A percentile compares a stretch with the other conserved stretches of the same genome.
phyloP scores from a whole-genome alignment of 1,140 invertebrate species.

The Tribolium madens region DNA sequence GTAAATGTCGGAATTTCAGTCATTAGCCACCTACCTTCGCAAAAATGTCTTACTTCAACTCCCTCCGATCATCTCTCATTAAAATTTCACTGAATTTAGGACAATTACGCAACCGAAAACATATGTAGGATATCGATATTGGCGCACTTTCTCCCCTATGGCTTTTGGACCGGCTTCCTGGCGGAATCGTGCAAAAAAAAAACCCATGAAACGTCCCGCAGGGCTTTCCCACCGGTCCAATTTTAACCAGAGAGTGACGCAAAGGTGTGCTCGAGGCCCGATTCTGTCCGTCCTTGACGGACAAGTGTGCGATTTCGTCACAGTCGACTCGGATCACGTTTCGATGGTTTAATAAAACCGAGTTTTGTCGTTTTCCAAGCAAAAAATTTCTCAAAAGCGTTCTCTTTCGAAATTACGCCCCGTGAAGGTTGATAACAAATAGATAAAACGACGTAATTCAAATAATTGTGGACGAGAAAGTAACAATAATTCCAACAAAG shows the following conservation, averaged over 20 bases:
- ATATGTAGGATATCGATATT: slow-evolving; percentile 15
- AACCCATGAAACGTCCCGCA: background rate
- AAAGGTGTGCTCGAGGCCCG: slow-evolving; percentile 3
- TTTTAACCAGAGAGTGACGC: background rate
- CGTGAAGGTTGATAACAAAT: slow-evolving; percentile 29
- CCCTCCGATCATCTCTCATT: slow-evolving; percentile 11
- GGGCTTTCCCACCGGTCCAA: background rate
- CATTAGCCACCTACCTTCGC: no score
- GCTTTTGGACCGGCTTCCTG: background rate
- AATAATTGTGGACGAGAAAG: no score
- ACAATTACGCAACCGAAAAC: slow-evolving; percentile 18
- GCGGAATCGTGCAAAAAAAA: background rate
- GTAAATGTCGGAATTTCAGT: no score
- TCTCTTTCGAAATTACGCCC: slow-evolving; percentile 26
- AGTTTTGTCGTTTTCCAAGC: background rate
- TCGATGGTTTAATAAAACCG: background rate
- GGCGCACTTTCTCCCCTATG: slow-evolving; percentile 12
- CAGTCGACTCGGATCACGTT: slow-evolving; percentile 20
- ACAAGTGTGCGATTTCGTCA: slow-evolving; percentile 36
- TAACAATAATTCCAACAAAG: slow-evolving; percentile 17
- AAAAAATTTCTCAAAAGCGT: no score
- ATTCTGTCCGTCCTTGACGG: slow-evolving; percentile 24
- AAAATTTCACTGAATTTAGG: slow-evolving; percentile 20
- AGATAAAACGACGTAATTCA: slow-evolving; percentile 18
- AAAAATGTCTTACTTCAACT: background rate